Evolutionary conservation across 1,140 invertebrate species (phyloP).

Genomic region (Saccostrea glomerata): DNA sequence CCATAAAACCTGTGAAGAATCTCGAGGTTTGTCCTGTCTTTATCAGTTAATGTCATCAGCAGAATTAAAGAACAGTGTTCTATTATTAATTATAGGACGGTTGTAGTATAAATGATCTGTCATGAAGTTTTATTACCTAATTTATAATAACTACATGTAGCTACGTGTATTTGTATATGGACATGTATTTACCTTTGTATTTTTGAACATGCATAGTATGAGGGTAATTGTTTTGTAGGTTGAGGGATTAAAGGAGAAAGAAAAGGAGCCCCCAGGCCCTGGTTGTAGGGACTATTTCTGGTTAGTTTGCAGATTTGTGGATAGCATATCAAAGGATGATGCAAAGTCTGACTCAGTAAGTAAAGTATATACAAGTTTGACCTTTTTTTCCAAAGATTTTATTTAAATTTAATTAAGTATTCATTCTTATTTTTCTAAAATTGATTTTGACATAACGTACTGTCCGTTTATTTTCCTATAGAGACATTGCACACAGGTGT

Average conservation of each 20-base stretch:
- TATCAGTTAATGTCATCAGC: background rate
- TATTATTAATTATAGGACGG: background rate
- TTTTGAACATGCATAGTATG: background rate
- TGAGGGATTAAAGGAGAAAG: constrained; percentile 70
- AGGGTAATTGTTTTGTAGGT: constrained; percentile 57
- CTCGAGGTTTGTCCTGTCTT: constrained; percentile 71
- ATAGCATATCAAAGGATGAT: constrained; percentile 79
- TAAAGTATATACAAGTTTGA: background rate
- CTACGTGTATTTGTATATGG: background rate
- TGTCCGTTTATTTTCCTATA: too few species aligned
- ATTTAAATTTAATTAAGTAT: too few species aligned
- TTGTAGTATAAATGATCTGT: background rate
- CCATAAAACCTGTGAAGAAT: constrained; percentile 86
- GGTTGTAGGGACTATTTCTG: constrained; percentile 96
- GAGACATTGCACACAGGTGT: too few species aligned
- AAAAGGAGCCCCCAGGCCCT: constrained; percentile 93
- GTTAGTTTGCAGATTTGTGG: constrained; percentile 92
- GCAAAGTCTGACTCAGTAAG: constrained; percentile 87
- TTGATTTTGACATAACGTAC: too few species aligned
- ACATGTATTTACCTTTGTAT: background rate
- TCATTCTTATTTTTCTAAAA: too few species aligned
- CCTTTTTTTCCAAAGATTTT: too few species aligned
- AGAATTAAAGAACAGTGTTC: background rate
- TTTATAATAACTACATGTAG: too few species aligned
- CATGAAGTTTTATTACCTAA: background rate